Base-by-base conservation (phyloP, 2,888 invertebrate genomes). In the Nomada goodeniana region DNA sequence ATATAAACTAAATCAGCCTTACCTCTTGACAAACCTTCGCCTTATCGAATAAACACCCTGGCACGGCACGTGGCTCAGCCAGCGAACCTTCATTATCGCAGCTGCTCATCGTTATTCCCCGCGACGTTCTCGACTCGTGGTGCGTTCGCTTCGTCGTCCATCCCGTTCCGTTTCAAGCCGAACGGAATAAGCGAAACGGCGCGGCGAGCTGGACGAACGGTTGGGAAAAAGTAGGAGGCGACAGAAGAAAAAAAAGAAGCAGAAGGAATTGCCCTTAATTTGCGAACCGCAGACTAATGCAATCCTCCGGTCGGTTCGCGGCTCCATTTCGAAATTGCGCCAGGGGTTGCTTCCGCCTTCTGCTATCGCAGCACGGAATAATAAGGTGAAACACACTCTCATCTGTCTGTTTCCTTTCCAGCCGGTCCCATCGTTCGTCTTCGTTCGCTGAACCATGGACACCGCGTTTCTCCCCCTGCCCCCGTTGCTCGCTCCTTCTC, bases 301-400 rank as follows among this genome's bases (percentile, higher is more conserved):
- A 88, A 88, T 88, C 82, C 86, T 76, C 83, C 59, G 67, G 67
- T 26, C 15, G 20, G 64, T 68, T 55, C 68, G 70, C 73, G 57
- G 78, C 75, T 87, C 88, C 88, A 88, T 88, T 88, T 88, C 86
- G 86, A 88, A 86, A 88, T 88, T 88, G 85, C 86, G 71, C 77
- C 74, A 76, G 75, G 82, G 70, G 55, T 52, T 59, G 67, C 69
- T 85, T 82, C 83, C 65, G 77, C 78, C 47, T 76, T 75, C 44
- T 61, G 77, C 52, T 20, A 26, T 26, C 67, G 67, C 60, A 53
- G 64, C 18, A 26, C 47, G 65, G 72, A 60, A 74, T 82, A 87
- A 86, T 80, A 83, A 85, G 77, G 50, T 80, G 80, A 87, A 80
- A 76, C 76, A 61, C 44, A 36, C 55, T 36, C 20, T 23, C n/a